phyloP scores from a whole-genome alignment of 2,888 invertebrate genomes.

The Chironomus tentans region DNA sequence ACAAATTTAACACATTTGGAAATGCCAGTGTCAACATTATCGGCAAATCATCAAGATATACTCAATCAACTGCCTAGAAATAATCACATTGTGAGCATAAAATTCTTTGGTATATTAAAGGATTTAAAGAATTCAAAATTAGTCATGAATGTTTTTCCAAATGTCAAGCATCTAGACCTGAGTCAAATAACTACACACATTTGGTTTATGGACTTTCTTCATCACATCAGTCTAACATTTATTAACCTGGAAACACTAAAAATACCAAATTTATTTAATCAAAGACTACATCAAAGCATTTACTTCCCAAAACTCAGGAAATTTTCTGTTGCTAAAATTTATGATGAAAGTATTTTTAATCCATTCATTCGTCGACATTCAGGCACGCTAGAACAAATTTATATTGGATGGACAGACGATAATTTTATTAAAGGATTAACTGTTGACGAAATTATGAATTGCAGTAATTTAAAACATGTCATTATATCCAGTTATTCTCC shows the following conservation, averaged over 20 bases:
- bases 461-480: background rate
- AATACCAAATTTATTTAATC: background rate
- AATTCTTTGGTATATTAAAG: background rate
- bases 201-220: background rate
- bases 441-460: background rate
- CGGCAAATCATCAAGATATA: background rate
- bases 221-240: background rate
- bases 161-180: background rate
- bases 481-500: background rate
- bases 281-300: background rate
- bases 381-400: background rate
- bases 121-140: background rate
- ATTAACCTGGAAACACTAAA: background rate
- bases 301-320: background rate
- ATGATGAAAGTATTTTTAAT: background rate
- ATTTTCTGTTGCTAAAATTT: background rate
- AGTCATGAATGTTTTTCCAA: background rate
- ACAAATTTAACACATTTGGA: background rate
- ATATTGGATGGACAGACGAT: background rate
- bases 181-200: background rate
- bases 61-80: background rate
- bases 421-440: background rate
- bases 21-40: background rate
- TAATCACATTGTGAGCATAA: background rate
- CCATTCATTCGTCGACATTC: background rate